Base-by-base conservation (phyloP, 2,888 invertebrate genomes). In the Mesopsocus fuscifrons region DNA sequence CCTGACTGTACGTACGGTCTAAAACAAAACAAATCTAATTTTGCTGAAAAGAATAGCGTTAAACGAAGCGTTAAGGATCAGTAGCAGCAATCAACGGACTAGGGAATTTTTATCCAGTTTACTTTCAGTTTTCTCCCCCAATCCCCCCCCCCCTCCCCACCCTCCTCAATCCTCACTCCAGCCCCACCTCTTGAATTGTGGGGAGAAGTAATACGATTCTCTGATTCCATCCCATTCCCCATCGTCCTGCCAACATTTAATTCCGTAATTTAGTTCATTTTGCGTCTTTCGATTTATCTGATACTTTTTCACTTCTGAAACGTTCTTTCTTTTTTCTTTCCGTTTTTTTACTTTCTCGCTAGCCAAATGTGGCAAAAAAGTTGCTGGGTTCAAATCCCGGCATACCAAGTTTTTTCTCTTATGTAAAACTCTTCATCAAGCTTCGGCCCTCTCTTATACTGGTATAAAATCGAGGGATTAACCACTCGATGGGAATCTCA, bases 21-120 rank as follows among this genome's bases (percentile, higher is more conserved):
- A 38, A 38, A 38, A 38, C 38, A 38, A 38, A 38, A 38, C 38
- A 38, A 38, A 38, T 38, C 38, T 17, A 38, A 38, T 38, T 38
- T 38, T 17, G 20, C 21, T 38, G 38, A 38, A 38, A 38, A 38
- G 38, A 38, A 38, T 38, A 17, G 38, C 20, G 38, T 38, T 38
- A 38, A 38, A 38, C 38, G 38, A 38, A 38, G 38, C 20, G 38
- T 38, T 18, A 38, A 20, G 38, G 17, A 38, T 38, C 38, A 38
- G 38, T 38, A 18, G 38, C 38, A 18, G 38, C 38, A 38, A 38
- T 38, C 38, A 38, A 21, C 38, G 38, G 20, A 20, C 38, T 18
- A 38, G 38, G 20, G 38, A 20, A 38, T 38, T 38, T 38, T 38
- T 38, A 38, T 38, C 38, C 38, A 38, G 38, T 38, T 38, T 38